A percentile compares a stretch with the other conserved stretches of the same genome.
Conservation (phyloP, 1,140 invertebrate genomes). For the Cryptotermes secundus region DNA sequence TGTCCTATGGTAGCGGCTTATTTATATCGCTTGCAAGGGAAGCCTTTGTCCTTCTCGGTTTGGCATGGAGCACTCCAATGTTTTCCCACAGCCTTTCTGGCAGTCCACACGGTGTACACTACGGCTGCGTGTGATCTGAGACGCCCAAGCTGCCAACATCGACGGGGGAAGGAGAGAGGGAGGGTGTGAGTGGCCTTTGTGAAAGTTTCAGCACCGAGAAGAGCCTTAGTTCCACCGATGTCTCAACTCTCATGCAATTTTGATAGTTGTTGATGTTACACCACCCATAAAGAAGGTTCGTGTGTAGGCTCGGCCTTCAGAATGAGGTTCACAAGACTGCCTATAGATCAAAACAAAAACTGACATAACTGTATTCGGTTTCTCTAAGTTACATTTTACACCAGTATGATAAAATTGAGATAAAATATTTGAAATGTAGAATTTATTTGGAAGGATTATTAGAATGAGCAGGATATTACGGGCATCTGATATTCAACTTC, state of each 20-base stretch:
- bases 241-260: conserved; percentile 27
- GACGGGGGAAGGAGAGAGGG: background rate
- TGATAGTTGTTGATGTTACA: conserved; percentile 28
- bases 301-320: background rate
- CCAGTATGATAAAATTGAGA: background rate
- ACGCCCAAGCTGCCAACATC: background rate
- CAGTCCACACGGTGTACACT: background rate
- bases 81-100: background rate
- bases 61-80: too few relatives aligned
- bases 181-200: conserved; percentile 14
- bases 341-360: background rate
- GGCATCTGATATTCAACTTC: too few relatives aligned
- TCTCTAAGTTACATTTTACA: background rate
- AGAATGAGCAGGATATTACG: too few relatives aligned
- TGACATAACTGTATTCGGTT: background rate
- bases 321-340: background rate
- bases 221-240: background rate
- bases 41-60: too few relatives aligned
- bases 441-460: too few relatives aligned
- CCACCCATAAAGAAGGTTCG: conserved; percentile 27
- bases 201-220: conserved; percentile 25
- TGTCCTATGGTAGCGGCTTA: too few relatives aligned
- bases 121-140: background rate
- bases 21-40: too few relatives aligned
- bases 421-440: background rate